phyloP scores from a whole-genome alignment of 2,113 vertebrate genomes.

The Bothrops jararaca region DNA sequence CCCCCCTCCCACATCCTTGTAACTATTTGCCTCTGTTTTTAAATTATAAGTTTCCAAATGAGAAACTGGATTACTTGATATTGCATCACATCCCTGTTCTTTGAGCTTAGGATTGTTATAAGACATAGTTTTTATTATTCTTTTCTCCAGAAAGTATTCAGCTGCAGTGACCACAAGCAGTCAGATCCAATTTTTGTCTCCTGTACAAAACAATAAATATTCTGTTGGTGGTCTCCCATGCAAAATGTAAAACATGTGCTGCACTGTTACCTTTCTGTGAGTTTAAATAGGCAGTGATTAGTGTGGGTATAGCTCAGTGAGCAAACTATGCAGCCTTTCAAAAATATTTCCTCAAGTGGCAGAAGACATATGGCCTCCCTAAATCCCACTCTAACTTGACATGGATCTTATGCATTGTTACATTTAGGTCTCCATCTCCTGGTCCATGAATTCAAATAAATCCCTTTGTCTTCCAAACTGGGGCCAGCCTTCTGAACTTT shows the following conservation, averaged over 20 bases:
- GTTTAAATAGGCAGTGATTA: constrained; percentile 20
- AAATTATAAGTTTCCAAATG: not conserved
- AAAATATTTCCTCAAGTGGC: constrained; percentile 1
- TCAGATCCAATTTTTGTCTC: constrained; percentile 31
- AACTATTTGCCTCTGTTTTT: not conserved
- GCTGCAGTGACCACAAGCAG: constrained; percentile 18
- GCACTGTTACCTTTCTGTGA: constrained; percentile 25
- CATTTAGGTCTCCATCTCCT: not conserved
- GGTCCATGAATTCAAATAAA: not conserved
- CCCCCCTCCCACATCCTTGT: not conserved
- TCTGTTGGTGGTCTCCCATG: constrained; percentile 32
- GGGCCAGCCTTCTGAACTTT: not conserved
- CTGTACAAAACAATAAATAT: constrained; percentile 33
- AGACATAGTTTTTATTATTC: not conserved
- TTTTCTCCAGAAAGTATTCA: constrained; percentile 4
- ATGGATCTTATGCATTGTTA: not conserved
- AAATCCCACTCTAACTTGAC: not conserved
- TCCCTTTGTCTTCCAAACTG: not conserved
- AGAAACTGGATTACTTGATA: not conserved
- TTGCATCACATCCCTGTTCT: not conserved
- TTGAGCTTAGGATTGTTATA: not conserved
- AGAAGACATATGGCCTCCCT: not conserved
- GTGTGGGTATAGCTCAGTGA: constrained; percentile 9
- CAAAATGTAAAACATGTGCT: constrained; percentile 36
- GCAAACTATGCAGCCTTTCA: constrained; percentile 14